Percentiles rank a stretch among this genome's conserved stretches.
Evolutionary conservation across 2,797 vertebrate species (phyloP).

Genomic region (Sus cebifrons): DNA sequence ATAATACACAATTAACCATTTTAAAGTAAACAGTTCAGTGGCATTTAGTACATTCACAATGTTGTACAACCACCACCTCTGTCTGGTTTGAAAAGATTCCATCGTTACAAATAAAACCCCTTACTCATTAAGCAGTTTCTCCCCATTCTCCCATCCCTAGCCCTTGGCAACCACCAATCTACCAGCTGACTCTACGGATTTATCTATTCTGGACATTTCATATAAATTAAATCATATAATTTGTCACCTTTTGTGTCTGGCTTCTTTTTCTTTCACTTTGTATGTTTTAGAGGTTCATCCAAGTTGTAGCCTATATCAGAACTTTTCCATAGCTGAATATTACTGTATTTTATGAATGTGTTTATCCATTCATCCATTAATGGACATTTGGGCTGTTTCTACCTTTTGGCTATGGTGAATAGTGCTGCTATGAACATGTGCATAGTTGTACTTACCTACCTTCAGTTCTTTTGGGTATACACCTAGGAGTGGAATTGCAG

Average conservation of each 20-base stretch:
- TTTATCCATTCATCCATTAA: background rate
- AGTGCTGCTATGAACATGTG: background rate
- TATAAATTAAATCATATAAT: background rate
- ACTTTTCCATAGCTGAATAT: background rate
- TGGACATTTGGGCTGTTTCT: background rate
- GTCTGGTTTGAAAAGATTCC: slow-evolving; percentile 3
- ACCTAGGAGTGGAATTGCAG: background rate
- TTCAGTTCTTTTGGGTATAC: slow-evolving; percentile 13
- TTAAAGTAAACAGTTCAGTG: slow-evolving; percentile 29
- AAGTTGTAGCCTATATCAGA: background rate
- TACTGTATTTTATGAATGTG: background rate
- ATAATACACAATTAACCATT: slow-evolving; percentile 11
- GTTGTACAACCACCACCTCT: background rate
- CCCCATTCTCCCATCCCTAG: background rate
- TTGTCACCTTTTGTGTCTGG: background rate
- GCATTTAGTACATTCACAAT: background rate
- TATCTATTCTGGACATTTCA: slow-evolving; percentile 33
- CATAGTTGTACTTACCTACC: background rate
- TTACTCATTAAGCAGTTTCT: background rate
- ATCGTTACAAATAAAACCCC: background rate
- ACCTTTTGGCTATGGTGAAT: background rate
- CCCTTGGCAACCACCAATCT: background rate
- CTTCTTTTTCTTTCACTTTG: slow-evolving; percentile 40
- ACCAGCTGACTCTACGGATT: background rate
- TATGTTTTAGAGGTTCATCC: background rate